A percentile compares a stretch with the other conserved stretches of the same genome.
Evolutionary conservation across 2,888 invertebrate genomes (phyloP).

Genomic region (Pterostichus niger): DNA sequence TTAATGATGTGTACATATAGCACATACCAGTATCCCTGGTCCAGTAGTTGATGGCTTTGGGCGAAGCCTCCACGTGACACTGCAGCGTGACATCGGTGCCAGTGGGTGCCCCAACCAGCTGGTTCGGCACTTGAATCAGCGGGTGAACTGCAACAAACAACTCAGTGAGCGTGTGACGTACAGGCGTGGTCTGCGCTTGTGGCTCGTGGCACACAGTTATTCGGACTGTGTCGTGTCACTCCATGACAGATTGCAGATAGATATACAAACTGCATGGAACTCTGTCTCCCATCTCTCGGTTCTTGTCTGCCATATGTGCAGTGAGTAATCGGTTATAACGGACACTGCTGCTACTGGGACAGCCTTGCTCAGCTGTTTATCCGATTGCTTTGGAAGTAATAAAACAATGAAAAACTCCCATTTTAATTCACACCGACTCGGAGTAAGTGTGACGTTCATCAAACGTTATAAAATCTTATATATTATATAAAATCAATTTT

Average conservation of each 20-base stretch:
- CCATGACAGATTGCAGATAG: constrained; percentile 38
- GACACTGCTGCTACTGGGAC: no score
- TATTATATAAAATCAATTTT: no score
- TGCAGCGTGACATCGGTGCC: constrained; percentile 92
- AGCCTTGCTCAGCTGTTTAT: no score
- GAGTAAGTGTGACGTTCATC: no score
- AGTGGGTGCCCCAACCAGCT: constrained; percentile 93
- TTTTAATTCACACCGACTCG: no score
- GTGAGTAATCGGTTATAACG: not conserved
- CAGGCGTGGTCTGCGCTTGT: not conserved
- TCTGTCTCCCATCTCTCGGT: no score
- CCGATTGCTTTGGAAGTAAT: no score
- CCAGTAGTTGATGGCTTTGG: constrained; percentile 97
- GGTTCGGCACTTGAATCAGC: constrained; percentile 95
- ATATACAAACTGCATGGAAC: constrained; percentile 6
- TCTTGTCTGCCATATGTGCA: not conserved
- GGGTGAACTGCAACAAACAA: constrained; percentile 87
- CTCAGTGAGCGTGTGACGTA: constrained; percentile 43
- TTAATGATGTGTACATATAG: constrained; percentile 28
- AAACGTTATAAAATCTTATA: no score
- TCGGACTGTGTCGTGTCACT: constrained; percentile 17
- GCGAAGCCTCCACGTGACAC: constrained; percentile 93
- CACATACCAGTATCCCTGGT: constrained; percentile 91
- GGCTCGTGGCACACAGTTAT: not conserved
- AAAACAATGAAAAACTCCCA: no score